These are phyloP conservation scores for Cyanoderma ruficeps DNA, from an alignment of 2,113 vertebrate species.

Conservation along the genomic window DNA sequence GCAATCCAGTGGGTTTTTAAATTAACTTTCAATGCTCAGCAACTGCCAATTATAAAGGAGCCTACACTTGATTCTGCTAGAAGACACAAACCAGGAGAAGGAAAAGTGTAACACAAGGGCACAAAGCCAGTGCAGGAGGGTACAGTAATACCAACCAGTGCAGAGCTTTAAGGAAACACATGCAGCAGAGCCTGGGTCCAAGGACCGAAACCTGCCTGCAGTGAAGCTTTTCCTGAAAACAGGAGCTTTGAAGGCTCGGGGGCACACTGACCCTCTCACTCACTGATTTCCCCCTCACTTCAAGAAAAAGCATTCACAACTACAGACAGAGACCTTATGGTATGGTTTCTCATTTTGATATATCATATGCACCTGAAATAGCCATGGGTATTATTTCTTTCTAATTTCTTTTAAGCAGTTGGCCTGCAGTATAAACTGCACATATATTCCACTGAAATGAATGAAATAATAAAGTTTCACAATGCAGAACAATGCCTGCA, in stretches of 20 bases:
- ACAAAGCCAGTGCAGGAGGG: not conserved
- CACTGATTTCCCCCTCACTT: not conserved
- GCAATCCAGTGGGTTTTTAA: conserved; percentile 10
- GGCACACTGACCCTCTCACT: not conserved
- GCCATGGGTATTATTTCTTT: not conserved
- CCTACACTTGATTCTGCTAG: not conserved
- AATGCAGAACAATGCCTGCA: not conserved
- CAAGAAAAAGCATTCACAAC: not conserved
- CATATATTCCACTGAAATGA: not conserved
- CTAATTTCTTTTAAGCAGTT: not conserved
- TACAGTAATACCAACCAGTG: not conserved
- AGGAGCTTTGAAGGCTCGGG: not conserved
- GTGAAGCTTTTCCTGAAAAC: not conserved
- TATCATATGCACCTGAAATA: not conserved
- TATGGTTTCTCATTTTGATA: not conserved
- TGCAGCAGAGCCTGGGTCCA: not conserved
- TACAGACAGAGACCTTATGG: not conserved
- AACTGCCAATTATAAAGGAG: not conserved
- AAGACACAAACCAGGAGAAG: not conserved
- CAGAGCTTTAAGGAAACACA: not conserved
- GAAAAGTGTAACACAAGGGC: not conserved
- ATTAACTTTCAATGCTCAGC: not conserved
- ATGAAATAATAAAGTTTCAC: not conserved
- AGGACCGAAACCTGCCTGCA: not conserved
- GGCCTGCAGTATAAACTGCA: not conserved